Conservation (phyloP, 2,113 vertebrate genomes). For the Paraplagusia blochii region DNA sequence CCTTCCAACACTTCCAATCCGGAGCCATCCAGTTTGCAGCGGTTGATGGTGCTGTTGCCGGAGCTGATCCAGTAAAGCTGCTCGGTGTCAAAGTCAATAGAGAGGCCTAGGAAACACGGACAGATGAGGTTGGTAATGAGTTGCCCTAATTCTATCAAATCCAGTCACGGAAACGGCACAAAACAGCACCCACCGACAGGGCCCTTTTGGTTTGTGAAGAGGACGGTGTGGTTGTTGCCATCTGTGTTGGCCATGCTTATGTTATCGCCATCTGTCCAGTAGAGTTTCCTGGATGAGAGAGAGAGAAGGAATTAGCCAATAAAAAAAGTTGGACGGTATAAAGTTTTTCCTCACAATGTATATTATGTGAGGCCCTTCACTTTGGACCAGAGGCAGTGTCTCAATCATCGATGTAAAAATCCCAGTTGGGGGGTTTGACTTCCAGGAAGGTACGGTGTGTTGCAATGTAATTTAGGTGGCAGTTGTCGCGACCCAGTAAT, state of each 20-base stretch:
- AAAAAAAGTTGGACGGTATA: background rate
- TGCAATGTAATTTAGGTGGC: too few relatives aligned
- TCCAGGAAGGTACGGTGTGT: too few relatives aligned
- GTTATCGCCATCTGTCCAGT: conserved; percentile 96
- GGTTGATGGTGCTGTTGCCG: conserved; percentile 89
- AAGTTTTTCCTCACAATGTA: too few relatives aligned
- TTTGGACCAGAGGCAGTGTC: too few relatives aligned
- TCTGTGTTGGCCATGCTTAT: conserved; percentile 96
- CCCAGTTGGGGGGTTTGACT: too few relatives aligned
- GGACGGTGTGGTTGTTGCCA: conserved; percentile 84
- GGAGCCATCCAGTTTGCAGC: conserved; percentile 87
- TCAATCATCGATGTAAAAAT: too few relatives aligned
- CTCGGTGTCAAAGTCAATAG: conserved; percentile 86
- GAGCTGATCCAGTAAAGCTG: conserved; percentile 97
- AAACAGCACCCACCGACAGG: conserved; percentile 83
- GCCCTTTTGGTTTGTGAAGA: conserved; percentile 89
- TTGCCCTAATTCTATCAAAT: conserved; percentile 2
- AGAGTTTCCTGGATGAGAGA: conserved; percentile 82
- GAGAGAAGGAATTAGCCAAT: conserved; percentile 7
- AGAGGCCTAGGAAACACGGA: conserved; percentile 77
- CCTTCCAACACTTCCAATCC: conserved; percentile 82
- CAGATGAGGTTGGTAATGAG: background rate
- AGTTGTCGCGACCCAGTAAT: too few relatives aligned
- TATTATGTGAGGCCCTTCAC: too few relatives aligned
- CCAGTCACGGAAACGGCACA: background rate